Conservation (phyloP, 2,797 vertebrate genomes). For the Carduelis carduelis region DNA sequence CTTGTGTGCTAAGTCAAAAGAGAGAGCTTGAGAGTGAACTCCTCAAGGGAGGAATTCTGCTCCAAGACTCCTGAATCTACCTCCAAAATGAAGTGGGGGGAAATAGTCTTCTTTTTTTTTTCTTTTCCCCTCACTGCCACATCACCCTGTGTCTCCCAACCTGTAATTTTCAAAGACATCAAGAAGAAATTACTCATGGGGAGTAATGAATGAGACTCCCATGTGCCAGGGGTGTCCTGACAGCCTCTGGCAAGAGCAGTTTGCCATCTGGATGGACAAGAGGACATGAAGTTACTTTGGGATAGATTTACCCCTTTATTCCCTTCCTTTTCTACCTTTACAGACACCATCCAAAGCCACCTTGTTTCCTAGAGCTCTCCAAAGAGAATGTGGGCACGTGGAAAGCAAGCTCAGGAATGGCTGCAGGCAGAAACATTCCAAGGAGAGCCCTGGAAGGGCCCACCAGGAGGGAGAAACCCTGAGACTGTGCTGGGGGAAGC, state of each 20-base stretch:
- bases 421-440: neutral
- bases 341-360: neutral
- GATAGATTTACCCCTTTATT: neutral
- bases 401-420: neutral
- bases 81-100: neutral
- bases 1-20: neutral
- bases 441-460: neutral
- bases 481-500: neutral
- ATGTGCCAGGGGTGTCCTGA: rapidly evolving
- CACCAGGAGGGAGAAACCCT: neutral
- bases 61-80: neutral
- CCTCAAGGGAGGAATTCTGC: neutral
- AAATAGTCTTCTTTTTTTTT: rapidly evolving
- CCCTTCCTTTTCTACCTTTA: neutral
- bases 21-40: neutral
- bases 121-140: neutral
- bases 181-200: neutral
- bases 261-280: rapidly evolving
- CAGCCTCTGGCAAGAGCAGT: neutral
- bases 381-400: rapidly evolving
- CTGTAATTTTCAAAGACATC: neutral
- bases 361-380: neutral
- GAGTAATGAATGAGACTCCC: rapidly evolving
- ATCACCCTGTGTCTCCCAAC: neutral
- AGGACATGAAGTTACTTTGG: neutral